These are phyloP conservation scores for Eupsittula cactorum DNA, from an alignment of 2,113 vertebrate genomes.

Conservation along the genomic window DNA sequence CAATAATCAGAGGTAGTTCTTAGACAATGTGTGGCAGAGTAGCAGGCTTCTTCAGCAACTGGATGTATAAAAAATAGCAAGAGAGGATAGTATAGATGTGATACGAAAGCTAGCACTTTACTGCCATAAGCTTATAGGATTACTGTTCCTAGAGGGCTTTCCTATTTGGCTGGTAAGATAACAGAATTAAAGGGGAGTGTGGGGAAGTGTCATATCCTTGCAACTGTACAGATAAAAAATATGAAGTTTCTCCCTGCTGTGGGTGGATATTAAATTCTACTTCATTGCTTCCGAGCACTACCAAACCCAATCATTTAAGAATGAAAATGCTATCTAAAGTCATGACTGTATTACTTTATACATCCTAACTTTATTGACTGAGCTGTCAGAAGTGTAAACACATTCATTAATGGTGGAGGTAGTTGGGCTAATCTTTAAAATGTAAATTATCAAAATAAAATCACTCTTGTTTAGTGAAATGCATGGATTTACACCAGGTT, in stretches of 20 bases:
- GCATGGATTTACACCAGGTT: background rate
- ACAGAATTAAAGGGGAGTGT: background rate
- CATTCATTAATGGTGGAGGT: background rate
- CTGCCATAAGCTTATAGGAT: background rate
- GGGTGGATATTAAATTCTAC: background rate
- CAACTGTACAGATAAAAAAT: background rate
- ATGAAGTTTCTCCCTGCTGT: background rate
- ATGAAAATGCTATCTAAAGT: background rate
- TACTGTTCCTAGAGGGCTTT: background rate
- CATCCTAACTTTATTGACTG: background rate
- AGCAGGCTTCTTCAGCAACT: background rate
- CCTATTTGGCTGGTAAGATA: conserved; percentile 10
- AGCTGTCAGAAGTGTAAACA: background rate
- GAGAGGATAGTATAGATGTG: background rate
- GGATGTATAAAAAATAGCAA: background rate
- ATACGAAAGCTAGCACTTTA: background rate
- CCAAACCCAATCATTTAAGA: background rate
- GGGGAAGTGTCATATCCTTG: background rate
- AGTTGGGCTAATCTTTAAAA: background rate
- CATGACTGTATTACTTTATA: background rate
- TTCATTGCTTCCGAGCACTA: background rate
- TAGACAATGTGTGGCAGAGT: background rate
- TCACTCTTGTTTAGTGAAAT: background rate
- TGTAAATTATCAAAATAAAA: background rate
- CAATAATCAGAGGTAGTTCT: background rate